These are phyloP conservation scores for Lepidurus arcticus DNA, from an alignment of 1,140 invertebrate species.

Conservation along the genomic window DNA sequence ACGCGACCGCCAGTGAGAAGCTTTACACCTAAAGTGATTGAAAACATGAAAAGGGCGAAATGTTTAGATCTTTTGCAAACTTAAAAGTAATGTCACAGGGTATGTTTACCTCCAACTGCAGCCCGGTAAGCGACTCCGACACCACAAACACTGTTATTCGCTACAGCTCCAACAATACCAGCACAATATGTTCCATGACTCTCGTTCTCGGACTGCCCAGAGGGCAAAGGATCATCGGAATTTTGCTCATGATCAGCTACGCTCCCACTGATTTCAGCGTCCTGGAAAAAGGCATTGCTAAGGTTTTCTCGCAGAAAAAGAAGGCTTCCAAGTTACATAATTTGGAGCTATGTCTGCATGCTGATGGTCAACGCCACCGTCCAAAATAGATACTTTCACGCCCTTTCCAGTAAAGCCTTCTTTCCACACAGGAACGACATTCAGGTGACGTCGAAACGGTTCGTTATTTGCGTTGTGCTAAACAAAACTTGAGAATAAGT, in stretches of 20 bases:
- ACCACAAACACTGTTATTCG: constrained; percentile 43
- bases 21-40: constrained; percentile 42
- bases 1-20: constrained; percentile 45
- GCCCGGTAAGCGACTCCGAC: constrained; percentile 44
- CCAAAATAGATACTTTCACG: constrained; percentile 45
- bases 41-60: background rate
- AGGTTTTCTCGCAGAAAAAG: constrained; percentile 22
- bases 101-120: constrained; percentile 41
- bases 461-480: background rate
- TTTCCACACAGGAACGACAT: constrained; percentile 46
- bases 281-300: constrained; percentile 39
- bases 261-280: constrained; percentile 46
- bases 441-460: constrained; percentile 40
- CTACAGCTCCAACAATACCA: constrained; percentile 41
- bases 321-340: constrained; percentile 44
- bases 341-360: constrained; percentile 47
- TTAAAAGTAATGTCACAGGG: too few relatives aligned
- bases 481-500: background rate
- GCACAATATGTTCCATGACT: constrained; percentile 45
- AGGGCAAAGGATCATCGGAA: constrained; percentile 46
- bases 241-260: constrained; percentile 39
- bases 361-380: constrained; percentile 47
- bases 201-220: constrained; percentile 42
- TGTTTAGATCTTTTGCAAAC: too few relatives aligned
- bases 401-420: constrained; percentile 45